A percentile compares a stretch with the other conserved stretches of the same genome.
These are phyloP conservation scores for Allolobophora icterica DNA, from an alignment of 2,888 invertebrate genomes.

Conservation along the genomic window DNA sequence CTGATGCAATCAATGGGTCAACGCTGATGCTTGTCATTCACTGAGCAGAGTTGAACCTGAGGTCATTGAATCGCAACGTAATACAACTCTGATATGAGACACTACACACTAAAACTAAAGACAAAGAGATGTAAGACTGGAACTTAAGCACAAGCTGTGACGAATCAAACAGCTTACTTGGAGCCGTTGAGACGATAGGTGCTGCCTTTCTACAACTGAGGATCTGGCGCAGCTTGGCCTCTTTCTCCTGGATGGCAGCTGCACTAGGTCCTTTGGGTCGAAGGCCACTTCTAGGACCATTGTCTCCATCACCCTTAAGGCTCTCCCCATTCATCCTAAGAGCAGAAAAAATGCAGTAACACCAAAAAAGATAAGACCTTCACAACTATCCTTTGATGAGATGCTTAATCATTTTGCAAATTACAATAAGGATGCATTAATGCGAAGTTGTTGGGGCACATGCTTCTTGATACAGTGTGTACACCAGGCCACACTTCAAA, in stretches of 20 bases:
- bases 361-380: too few relatives aligned
- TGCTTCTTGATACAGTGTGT: too few relatives aligned
- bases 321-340: neutral
- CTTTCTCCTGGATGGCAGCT: conserved; percentile 35
- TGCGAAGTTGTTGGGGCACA: too few relatives aligned
- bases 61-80: neutral
- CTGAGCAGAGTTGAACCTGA: neutral
- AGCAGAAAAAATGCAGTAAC: neutral
- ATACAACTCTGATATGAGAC: neutral
- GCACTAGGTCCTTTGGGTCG: neutral
- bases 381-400: too few relatives aligned
- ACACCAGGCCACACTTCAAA: too few relatives aligned
- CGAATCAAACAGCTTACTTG: conserved; percentile 35
- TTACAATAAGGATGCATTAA: too few relatives aligned
- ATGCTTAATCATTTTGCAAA: too few relatives aligned
- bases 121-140: neutral
- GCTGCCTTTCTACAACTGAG: conserved; percentile 44
- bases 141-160: neutral
- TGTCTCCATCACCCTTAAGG: too few relatives aligned
- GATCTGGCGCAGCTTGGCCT: conserved; percentile 44
- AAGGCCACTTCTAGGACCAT: neutral
- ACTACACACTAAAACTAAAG: neutral
- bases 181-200: conserved; percentile 45
- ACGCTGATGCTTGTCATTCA: neutral
- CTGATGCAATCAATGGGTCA: neutral